A percentile compares a stretch with the other conserved stretches of the same genome.
Evolutionary conservation across 2,888 invertebrate species (phyloP).

Genomic region (Ferdinandea cuprea): DNA sequence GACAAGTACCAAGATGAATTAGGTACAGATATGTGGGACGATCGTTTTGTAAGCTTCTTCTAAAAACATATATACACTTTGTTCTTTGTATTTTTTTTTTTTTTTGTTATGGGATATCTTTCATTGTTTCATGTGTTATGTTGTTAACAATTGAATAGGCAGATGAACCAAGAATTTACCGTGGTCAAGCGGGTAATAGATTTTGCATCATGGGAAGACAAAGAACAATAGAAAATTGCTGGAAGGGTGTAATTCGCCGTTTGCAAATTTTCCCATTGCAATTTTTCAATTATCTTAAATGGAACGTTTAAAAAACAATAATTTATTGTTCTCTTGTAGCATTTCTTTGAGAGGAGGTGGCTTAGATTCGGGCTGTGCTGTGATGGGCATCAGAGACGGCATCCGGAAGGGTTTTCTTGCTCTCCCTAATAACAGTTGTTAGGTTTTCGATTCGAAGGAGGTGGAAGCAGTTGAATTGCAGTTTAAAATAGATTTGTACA

Average conservation of each 20-base stretch:
- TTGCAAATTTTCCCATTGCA: slow-evolving; percentile 58
- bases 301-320: slow-evolving; percentile 65
- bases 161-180: slow-evolving; percentile 47
- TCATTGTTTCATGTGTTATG: slow-evolving; percentile 50
- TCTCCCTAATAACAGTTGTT: slow-evolving; percentile 10
- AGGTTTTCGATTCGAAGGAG: not conserved
- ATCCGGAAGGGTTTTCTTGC: slow-evolving; percentile 1
- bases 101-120: too few relatives aligned
- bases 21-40: slow-evolving; percentile 61
- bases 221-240: slow-evolving; percentile 47
- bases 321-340: slow-evolving; percentile 21
- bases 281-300: slow-evolving; percentile 71
- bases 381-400: not conserved
- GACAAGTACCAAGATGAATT: slow-evolving; percentile 72
- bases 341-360: slow-evolving; percentile 9
- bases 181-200: slow-evolving; percentile 55
- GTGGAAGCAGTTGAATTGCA: not conserved
- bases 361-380: slow-evolving; percentile 3
- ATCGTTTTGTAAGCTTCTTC: slow-evolving; percentile 60
- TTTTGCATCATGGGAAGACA: slow-evolving; percentile 7
- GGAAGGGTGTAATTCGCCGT: slow-evolving; percentile 62
- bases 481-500: not conserved
- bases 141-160: slow-evolving; percentile 56
- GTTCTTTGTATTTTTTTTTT: not conserved
- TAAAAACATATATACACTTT: slow-evolving; percentile 9